Conservation (phyloP, 2,888 invertebrate genomes). For the Rhamnusium bicolor region DNA sequence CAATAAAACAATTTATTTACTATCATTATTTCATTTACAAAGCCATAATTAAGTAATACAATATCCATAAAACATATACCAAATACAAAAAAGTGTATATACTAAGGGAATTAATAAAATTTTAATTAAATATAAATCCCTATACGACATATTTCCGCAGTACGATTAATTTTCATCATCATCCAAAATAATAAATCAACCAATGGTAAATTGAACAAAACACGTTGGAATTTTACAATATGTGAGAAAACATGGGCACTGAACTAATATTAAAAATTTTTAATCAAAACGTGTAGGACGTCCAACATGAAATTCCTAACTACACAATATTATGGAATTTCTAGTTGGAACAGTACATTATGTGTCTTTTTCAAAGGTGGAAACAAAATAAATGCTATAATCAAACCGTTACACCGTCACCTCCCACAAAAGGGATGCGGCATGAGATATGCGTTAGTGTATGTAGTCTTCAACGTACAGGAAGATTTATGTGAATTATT, state of each 20-base stretch:
- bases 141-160: background rate
- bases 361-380: background rate
- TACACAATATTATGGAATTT: background rate
- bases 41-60: background rate
- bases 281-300: conserved; percentile 32
- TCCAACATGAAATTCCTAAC: conserved; percentile 40
- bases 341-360: background rate
- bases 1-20: no score
- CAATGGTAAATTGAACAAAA: conserved; percentile 47
- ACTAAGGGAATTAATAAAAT: background rate
- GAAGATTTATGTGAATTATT: background rate
- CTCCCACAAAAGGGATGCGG: background rate
- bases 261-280: conserved; percentile 41
- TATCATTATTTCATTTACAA: background rate
- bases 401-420: conserved; percentile 3
- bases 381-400: background rate
- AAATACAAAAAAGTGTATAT: background rate
- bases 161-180: conserved; percentile 1
- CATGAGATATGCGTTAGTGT: background rate
- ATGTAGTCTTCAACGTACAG: background rate
- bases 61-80: background rate
- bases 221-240: conserved; percentile 52
- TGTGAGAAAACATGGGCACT: conserved; percentile 19
- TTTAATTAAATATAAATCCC: conserved; percentile 1
- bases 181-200: conserved; percentile 15